Base-by-base conservation (phyloP, 2,113 vertebrate species). In the Eurystomus gularis region DNA sequence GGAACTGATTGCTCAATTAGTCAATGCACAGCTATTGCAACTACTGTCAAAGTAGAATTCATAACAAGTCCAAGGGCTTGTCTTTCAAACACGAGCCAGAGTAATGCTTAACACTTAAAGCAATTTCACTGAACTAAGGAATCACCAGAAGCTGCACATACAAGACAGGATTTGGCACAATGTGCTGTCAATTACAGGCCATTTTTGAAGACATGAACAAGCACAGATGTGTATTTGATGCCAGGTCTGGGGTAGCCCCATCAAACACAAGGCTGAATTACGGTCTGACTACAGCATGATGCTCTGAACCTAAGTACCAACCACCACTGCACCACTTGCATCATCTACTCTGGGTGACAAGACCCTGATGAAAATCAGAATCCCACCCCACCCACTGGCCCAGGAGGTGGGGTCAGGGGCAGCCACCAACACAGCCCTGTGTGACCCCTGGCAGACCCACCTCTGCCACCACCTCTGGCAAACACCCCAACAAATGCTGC, bases 1-100 rank as follows among this genome's bases (percentile, higher is more conserved):
- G 73, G 73, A 88, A 96, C 71, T 88, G 83, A 94, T 76, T 93
- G 95, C 91, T 91, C 86, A 82, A 86, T 95, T 91, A 94, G 48
- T 75, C 66, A 89, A 68, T 46, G 80, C 76, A 90, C 31, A 88
- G 68, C 79, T 81, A 68, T 86, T 83, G 77, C 84, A 79, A 86
- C 31, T 82, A 40, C 65, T 68, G 81, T 91, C 90, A 72, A 72
- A 96, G 80, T 21, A 94, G 25, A 54, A 93, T 82, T 93, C 92
- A 7, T 49, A 92, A 55, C 68, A 54, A 86, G 69, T 72, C 80
- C 44, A 68, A 83, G 68, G 19, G 3, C 52, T 90, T 76, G 72
- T 61, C 85, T 95, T 89, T 80, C 77, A 82, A 93, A 94, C 80
- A 78, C 1, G 2, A 86, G 51, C 12, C 15, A 39, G 9, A 88